These are phyloP conservation scores for Phocoena sinus DNA, from an alignment of 2,113 vertebrate genomes.

Conservation along the genomic window DNA sequence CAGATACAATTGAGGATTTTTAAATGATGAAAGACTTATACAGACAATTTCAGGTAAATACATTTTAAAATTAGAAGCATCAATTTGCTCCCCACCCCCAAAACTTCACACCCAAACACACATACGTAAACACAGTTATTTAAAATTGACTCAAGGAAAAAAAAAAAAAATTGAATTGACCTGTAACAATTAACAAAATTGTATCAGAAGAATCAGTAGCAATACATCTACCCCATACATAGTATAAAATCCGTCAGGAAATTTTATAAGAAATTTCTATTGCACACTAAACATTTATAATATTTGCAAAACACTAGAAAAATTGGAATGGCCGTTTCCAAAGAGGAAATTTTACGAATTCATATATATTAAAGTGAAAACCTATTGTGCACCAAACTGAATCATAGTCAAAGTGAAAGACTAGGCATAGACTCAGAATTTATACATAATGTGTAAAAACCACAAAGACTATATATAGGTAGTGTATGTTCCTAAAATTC, in stretches of 20 bases:
- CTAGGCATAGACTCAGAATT: background rate
- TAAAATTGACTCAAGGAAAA: background rate
- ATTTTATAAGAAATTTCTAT: background rate
- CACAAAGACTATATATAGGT: background rate
- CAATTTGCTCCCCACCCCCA: fast-evolving
- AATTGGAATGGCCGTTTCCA: background rate
- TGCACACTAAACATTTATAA: background rate
- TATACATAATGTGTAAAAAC: background rate
- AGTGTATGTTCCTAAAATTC: background rate
- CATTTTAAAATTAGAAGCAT: background rate
- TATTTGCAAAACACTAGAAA: background rate
- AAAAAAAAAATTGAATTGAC: background rate
- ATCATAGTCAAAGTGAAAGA: background rate
- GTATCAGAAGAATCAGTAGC: background rate
- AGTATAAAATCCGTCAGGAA: background rate
- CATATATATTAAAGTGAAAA: background rate
- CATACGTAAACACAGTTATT: background rate
- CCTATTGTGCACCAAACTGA: background rate
- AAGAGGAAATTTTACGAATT: background rate
- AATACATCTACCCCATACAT: background rate
- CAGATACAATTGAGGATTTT: background rate
- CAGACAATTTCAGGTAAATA: background rate
- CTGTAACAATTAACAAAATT: background rate
- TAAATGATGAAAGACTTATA: background rate
- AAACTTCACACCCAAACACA: background rate